Evolutionary conservation across 23 tunicate genomes (phyloP), one percentile per base, ranked within the genome.

Genomic region (Trididemnum miniatum): DNA sequence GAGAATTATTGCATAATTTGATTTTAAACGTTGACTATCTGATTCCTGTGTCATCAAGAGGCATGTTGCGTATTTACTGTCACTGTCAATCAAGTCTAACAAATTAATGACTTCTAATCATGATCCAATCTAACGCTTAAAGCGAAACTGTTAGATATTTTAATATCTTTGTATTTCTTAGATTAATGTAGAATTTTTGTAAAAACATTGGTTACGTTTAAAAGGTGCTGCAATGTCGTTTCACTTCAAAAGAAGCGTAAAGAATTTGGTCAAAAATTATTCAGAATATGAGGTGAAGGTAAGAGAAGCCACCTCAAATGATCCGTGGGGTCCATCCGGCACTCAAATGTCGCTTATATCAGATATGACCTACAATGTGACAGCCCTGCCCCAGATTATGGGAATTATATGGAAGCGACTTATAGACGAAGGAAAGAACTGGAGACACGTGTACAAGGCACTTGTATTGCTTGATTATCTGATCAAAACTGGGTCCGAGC

Each of bases 391-490:
- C 2, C 86, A 89, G 64, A 85, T 89, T 0, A 78, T 89, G 95
- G 54, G 62, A 28, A 77, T 85, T 75, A 71, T 89, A 9, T 85
- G 89, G 89, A 89, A 89, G 81, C 81, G 95, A 1, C 35, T 89
- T 2, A 66, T 57, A n/a, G 95, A 89, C 80, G 80, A 78, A 25
- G 95, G 95, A 24, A 89, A 89, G 60, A 89, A 89, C 52, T 89
- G 95, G 95, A 52, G 89, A 51, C 95, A 85, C 71, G 95, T 89
- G 12, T 85, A 89, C 35, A 89, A 89, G 66, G 71, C 95, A 2
- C 51, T 89, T 0, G 59, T 88, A 18, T 65, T 89, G 50, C 72
- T 89, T 23, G 95, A 89, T 71, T 89, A 89, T 57, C 35, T 89
- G 52, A 71, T 89, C 15, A 89, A 89, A 84, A 89, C 95, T 38